Percentiles rank a stretch among this genome's conserved stretches.
phyloP scores from a whole-genome alignment of 1,140 invertebrate genomes.

The Semibalanus balanoides region DNA sequence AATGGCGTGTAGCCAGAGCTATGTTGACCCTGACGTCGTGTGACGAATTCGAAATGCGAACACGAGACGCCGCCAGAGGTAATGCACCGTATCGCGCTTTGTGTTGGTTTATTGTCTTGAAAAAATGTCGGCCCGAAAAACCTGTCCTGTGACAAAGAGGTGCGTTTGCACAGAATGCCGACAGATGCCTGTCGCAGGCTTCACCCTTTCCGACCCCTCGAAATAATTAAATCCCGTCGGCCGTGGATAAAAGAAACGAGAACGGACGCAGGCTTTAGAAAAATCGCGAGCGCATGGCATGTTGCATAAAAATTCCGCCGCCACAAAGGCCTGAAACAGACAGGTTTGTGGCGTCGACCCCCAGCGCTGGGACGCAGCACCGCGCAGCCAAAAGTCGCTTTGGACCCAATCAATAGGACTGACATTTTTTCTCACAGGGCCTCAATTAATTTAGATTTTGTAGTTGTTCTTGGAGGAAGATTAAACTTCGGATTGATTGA shows the following conservation, averaged over 20 bases:
- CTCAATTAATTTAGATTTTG: slow-evolving; percentile 1
- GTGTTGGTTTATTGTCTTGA: too few species aligned
- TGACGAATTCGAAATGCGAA: too few species aligned
- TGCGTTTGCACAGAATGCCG: neutral
- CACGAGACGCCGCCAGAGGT: too few species aligned
- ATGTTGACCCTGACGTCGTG: too few species aligned
- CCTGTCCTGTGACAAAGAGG: neutral
- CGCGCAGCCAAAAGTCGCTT: neutral
- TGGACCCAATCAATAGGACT: neutral
- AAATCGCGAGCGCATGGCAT: neutral
- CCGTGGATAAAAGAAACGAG: neutral
- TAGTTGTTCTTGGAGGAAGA: slow-evolving; percentile 2
- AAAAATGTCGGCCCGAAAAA: too few species aligned
- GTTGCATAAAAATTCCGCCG: neutral
- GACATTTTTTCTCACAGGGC: neutral
- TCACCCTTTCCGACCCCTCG: neutral
- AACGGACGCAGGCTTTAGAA: neutral
- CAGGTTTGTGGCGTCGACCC: neutral
- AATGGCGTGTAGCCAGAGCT: too few species aligned
- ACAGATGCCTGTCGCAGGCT: neutral
- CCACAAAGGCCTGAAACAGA: neutral
- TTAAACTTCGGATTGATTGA: neutral
- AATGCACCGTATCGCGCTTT: too few species aligned
- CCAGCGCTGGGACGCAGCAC: too few species aligned
- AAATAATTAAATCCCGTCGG: neutral